Evolutionary conservation across 2,113 vertebrate genomes (phyloP).

Genomic region (Sebastes fasciatus): DNA sequence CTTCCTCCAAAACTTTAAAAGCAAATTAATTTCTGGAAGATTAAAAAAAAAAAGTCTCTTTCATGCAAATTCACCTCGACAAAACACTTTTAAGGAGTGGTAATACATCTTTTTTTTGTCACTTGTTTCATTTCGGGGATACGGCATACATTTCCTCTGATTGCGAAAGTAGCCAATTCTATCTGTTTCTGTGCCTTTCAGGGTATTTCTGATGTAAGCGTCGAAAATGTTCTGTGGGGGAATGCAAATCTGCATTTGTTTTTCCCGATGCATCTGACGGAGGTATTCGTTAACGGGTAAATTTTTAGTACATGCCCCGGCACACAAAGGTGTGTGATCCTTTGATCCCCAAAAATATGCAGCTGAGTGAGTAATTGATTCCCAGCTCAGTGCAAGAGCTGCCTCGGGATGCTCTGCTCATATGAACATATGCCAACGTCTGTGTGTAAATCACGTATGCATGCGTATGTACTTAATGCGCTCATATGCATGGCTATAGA

Average conservation of each 20-base stretch:
- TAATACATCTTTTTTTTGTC: conserved; percentile 43
- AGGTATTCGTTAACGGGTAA: conserved; percentile 59
- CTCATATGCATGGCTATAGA: conserved; percentile 33
- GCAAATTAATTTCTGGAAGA: conserved; percentile 15
- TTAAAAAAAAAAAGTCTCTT: conserved; percentile 26
- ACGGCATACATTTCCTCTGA: conserved; percentile 62
- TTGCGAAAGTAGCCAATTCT: conserved; percentile 57
- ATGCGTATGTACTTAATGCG: neutral
- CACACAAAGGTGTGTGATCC: conserved; percentile 62
- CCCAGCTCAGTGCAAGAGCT: conserved; percentile 49
- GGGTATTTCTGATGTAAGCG: conserved; percentile 68
- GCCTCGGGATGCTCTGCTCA: neutral
- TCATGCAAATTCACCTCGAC: neutral
- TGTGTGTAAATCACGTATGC: neutral
- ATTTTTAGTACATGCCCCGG: conserved; percentile 70
- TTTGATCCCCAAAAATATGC: conserved; percentile 73
- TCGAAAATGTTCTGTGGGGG: conserved; percentile 55
- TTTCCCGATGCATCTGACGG: conserved; percentile 51
- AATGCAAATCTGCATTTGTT: conserved; percentile 63
- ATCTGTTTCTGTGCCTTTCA: conserved; percentile 50
- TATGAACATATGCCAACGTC: neutral
- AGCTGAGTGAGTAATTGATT: conserved; percentile 74
- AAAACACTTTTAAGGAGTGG: conserved; percentile 36
- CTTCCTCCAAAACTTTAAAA: neutral
- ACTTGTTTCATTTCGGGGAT: conserved; percentile 28